A percentile compares a stretch with the other conserved stretches of the same genome.
phyloP scores from a whole-genome alignment of 2,888 invertebrate species.

The Sycophila texana region DNA sequence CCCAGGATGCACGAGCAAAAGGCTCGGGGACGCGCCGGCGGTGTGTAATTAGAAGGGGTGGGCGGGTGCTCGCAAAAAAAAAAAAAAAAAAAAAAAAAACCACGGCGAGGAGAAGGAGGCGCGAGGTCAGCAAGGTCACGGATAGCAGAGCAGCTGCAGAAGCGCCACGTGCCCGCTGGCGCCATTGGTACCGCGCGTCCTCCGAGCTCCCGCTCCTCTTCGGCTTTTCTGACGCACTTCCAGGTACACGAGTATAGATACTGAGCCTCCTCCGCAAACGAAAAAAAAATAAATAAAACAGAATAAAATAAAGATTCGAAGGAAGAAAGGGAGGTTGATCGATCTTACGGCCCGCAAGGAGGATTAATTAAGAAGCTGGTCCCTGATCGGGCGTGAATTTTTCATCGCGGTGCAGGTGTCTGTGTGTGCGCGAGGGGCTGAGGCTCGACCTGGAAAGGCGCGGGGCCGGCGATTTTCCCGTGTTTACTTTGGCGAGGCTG shows the following conservation, averaged over 20 bases:
- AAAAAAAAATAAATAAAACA: too few species aligned
- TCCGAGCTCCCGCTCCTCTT: constrained; percentile 26
- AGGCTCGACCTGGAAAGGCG: too few species aligned
- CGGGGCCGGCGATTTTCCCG: too few species aligned
- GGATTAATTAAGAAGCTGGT: too few species aligned
- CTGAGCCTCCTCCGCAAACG: too few species aligned
- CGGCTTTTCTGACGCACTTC: neutral
- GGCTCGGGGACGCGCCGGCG: neutral
- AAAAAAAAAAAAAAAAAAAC: neutral
- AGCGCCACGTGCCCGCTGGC: constrained; percentile 13
- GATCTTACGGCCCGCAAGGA: too few species aligned
- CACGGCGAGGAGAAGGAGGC: constrained; percentile 6
- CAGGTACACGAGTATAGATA: neutral
- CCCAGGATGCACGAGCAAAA: neutral
- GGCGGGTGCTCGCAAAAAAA: neutral
- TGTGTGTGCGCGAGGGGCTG: too few species aligned
- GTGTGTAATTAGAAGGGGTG: neutral
- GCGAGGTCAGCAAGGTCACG: constrained; percentile 44
- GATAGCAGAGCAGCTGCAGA: neutral
- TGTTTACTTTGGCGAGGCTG: too few species aligned
- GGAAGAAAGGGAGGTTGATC: too few species aligned
- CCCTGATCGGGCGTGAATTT: too few species aligned
- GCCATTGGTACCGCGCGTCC: constrained; percentile 33
- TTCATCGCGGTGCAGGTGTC: too few species aligned
- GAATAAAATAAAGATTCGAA: too few species aligned